Percentiles rank a stretch among this genome's conserved stretches.
These are phyloP conservation scores for Ganaspis brasiliensis DNA, from an alignment of 2,888 invertebrate species.

Conservation along the genomic window DNA sequence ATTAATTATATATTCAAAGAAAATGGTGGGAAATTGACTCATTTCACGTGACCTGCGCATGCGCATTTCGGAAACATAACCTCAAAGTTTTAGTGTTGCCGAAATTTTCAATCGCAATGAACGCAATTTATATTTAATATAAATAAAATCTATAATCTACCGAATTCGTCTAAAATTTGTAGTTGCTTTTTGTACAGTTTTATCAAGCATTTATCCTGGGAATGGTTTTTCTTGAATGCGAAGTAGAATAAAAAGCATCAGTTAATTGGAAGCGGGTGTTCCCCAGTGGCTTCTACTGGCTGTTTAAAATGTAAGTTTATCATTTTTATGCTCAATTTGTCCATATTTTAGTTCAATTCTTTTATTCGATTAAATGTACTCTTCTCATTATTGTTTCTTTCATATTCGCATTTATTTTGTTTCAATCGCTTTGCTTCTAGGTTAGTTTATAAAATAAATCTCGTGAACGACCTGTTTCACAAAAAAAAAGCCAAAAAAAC, in stretches of 20 bases:
- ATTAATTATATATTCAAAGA: too few species aligned
- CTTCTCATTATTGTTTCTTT: not conserved
- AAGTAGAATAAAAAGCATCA: not conserved
- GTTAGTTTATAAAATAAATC: not conserved
- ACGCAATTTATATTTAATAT: not conserved
- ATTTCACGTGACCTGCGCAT: not conserved
- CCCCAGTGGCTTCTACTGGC: not conserved
- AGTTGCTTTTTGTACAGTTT: not conserved
- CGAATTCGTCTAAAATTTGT: not conserved
- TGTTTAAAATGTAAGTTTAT: constrained; percentile 1
- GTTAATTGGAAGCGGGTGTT: constrained; percentile 7
- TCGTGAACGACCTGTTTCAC: not conserved
- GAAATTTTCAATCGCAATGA: not conserved
- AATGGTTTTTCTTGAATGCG: not conserved
- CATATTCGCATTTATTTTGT: not conserved
- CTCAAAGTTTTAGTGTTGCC: constrained; percentile 14
- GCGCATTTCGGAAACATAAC: not conserved
- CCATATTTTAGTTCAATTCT: not conserved
- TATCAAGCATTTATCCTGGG: not conserved
- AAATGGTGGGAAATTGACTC: not conserved
- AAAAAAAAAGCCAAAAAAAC: not conserved
- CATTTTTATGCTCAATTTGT: not conserved
- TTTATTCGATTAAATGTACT: not conserved
- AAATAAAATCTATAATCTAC: not conserved
- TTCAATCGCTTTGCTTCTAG: not conserved